Evolutionary conservation across 2,797 vertebrate genomes (phyloP), one percentile per base, ranked within the genome.

Genomic region (Sebastes hopkinsi): DNA sequence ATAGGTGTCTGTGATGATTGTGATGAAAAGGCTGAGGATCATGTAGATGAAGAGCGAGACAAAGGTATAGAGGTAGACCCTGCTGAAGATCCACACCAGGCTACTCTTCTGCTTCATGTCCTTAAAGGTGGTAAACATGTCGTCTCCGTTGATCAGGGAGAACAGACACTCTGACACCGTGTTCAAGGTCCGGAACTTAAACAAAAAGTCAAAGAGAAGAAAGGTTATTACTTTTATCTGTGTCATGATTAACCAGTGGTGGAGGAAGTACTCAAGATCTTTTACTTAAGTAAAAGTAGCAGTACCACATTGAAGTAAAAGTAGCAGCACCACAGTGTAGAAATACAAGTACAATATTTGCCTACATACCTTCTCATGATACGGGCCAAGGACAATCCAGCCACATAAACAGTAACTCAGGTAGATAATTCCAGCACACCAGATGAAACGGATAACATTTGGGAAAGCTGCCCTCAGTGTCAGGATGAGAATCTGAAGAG

Each of bases 321-420:
- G n/a, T 62, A 23, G 5, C 58, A 38, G 13, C 5, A 25, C 12
- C 13, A 23, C n/a, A 10, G 22, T 42, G n/a, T 42, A 25, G 34
- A 14, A 64, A 64, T 32, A 22, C 29, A 32, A 60, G 14, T 46
- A 46, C 16, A 46, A 46, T 46, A 46, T 46, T 46, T 46, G 42
- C 42, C 14, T 46, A 9, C 6, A 2, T 52, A 95, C 98, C 96
- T 99, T 99, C 78, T 97, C 96, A 0, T 99, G 98, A 88, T 99
- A 98, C 0, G 98, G 98, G 1, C 98, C 98, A 29, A 99, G 80
- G 3, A 99, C 98, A 0, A 99, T 97, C 98, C 98, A 99, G 18
- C 98, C 98, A 0, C 98, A 99, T 87, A 99, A 97, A 84, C 97
- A 98, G 87, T 99, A 99, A 73, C 98, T 97, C 82, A 99, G 87